Percentiles rank a stretch among this genome's conserved stretches.
Evolutionary conservation across 1,140 invertebrate species (phyloP).

Genomic region (Papilio glaucus): DNA sequence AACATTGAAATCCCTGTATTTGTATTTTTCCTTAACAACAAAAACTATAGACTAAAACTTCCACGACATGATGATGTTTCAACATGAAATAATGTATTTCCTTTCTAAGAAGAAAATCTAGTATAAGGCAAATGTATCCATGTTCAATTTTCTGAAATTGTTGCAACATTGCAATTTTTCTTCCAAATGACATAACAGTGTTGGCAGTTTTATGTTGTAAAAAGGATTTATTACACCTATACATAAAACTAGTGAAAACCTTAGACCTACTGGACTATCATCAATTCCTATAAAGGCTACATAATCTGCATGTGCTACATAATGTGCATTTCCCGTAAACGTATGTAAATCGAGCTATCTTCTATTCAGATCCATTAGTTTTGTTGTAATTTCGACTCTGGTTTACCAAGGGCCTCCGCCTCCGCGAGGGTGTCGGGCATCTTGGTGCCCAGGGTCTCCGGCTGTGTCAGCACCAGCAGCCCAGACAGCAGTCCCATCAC

Average conservation of each 20-base stretch:
- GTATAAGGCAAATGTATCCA: no score
- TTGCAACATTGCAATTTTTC: no score
- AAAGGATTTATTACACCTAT: no score
- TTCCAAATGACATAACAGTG: no score
- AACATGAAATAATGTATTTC: no score
- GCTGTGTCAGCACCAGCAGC: conserved; percentile 85
- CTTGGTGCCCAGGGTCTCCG: conserved; percentile 87
- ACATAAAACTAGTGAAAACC: neutral
- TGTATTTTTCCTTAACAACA: no score
- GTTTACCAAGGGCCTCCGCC: conserved; percentile 83
- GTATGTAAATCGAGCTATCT: conserved; percentile 5
- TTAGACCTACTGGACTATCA: neutral
- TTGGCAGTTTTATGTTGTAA: no score
- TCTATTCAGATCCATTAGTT: conserved; percentile 27
- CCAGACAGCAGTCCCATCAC: conserved; percentile 85
- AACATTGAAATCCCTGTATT: no score
- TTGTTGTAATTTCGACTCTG: conserved; percentile 44
- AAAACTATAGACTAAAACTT: no score
- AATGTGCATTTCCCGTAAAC: neutral
- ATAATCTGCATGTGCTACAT: neutral
- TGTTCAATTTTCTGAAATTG: no score
- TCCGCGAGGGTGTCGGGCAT: conserved; percentile 88
- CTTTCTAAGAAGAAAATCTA: no score
- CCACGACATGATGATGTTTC: no score
- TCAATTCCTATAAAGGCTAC: neutral